These are phyloP conservation scores for Syrista parreyssii DNA, from an alignment of 2,888 invertebrate species.

Conservation along the genomic window DNA sequence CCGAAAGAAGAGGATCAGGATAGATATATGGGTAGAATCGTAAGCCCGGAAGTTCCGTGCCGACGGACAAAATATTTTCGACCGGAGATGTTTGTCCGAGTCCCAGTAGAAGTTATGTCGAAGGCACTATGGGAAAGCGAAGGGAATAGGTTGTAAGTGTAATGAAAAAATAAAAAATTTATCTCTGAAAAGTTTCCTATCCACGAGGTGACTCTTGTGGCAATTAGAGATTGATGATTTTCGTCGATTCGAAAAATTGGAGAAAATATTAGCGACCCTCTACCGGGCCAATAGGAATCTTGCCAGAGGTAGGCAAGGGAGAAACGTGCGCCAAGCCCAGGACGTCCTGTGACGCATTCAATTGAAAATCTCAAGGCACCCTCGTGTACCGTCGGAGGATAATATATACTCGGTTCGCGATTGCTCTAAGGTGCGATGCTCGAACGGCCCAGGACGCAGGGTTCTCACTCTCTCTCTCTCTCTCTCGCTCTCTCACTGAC, in stretches of 20 bases:
- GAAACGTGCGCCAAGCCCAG: conserved; percentile 52
- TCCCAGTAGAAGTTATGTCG: conserved; percentile 37
- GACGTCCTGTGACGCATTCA: conserved; percentile 61
- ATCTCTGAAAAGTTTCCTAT: conserved; percentile 35
- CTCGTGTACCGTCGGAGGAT: conserved; percentile 46
- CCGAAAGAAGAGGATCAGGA: too few species aligned
- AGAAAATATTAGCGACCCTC: conserved; percentile 32
- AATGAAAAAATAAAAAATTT: conserved; percentile 36
- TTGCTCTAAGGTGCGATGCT: conserved; percentile 8
- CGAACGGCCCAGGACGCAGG: neutral
- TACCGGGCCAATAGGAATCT: conserved; percentile 34
- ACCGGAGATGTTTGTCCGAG: conserved; percentile 42
- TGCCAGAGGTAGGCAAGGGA: conserved; percentile 35
- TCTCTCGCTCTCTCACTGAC: too few species aligned
- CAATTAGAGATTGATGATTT: neutral
- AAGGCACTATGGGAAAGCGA: conserved; percentile 9
- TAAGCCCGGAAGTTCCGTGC: conserved; percentile 9
- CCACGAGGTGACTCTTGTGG: neutral
- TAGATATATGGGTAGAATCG: too few species aligned
- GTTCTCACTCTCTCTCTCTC: too few species aligned
- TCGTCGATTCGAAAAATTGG: conserved; percentile 28
- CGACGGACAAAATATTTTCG: conserved; percentile 38
- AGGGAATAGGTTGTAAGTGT: neutral
- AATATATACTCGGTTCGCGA: conserved; percentile 38
- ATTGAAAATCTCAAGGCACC: conserved; percentile 62